These are phyloP conservation scores for Sterrhoptilus dennistouni DNA, from an alignment of 2,113 vertebrate species.

Conservation along the genomic window DNA sequence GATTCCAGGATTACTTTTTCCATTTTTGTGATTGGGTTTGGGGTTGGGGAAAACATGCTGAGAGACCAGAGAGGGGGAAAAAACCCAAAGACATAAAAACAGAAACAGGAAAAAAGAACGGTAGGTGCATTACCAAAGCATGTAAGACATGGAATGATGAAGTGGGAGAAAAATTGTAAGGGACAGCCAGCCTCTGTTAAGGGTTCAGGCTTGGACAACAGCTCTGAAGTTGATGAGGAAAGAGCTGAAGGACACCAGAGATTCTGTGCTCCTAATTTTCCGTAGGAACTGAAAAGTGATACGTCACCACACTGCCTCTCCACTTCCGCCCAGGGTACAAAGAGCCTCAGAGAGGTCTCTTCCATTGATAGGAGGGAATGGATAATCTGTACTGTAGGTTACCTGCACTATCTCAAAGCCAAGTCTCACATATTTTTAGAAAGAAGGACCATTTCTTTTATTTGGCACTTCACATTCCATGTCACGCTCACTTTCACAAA, in stretches of 20 bases:
- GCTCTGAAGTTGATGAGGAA: neutral
- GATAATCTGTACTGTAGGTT: neutral
- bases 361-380: neutral
- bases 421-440: neutral
- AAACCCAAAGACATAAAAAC: neutral
- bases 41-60: neutral
- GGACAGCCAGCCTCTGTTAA: neutral
- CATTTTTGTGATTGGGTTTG: neutral
- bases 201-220: neutral
- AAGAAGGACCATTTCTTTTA: neutral
- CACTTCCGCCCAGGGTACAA: neutral
- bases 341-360: neutral
- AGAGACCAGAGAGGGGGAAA: neutral
- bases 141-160: neutral
- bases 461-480: neutral
- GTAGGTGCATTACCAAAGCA: neutral
- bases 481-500: neutral
- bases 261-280: neutral
- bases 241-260: neutral
- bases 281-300: neutral
- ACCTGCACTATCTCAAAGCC: neutral
- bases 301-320: neutral
- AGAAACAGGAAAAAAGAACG: neutral
- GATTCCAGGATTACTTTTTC: neutral
- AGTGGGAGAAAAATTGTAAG: neutral